phyloP scores from a whole-genome alignment of 2,113 vertebrate species.

The Oryzias celebensis region DNA sequence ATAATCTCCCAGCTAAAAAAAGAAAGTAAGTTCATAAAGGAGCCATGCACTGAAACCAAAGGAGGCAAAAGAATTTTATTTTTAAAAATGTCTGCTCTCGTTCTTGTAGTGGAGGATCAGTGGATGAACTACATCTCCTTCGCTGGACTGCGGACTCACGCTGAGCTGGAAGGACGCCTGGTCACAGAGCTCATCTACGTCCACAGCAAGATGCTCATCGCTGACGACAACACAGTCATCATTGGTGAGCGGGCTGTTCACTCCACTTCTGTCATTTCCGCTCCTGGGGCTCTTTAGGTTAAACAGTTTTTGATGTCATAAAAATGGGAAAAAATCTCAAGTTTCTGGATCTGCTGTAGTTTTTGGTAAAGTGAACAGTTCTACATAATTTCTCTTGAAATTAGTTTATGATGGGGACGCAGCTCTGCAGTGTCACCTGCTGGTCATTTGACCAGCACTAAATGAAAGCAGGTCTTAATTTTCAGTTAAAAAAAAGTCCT shows the following conservation, averaged over 20 bases:
- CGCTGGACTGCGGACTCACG: slow-evolving; percentile 90
- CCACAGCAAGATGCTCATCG: slow-evolving; percentile 97
- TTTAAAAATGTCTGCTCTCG: background rate
- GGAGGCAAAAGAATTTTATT: background rate
- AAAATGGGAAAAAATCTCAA: slow-evolving; percentile 13
- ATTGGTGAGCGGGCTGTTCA: slow-evolving; percentile 82
- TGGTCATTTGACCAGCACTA: slow-evolving; percentile 8
- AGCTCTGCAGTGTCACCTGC: slow-evolving; percentile 44
- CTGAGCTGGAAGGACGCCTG: slow-evolving; percentile 88
- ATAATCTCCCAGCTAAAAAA: slow-evolving; percentile 90
- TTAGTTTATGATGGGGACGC: background rate
- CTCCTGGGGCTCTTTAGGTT: background rate
- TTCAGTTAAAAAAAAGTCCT: too few species aligned
- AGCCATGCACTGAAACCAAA: background rate
- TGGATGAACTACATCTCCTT: slow-evolving; percentile 99
- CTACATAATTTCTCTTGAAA: background rate
- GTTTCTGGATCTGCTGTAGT: slow-evolving; percentile 1
- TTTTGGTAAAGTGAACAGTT: too few species aligned
- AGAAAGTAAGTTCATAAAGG: slow-evolving; percentile 79
- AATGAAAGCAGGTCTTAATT: too few species aligned
- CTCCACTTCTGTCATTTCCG: slow-evolving; percentile 7
- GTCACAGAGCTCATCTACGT: slow-evolving; percentile 97
- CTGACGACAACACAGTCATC: slow-evolving; percentile 94
- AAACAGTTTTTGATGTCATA: slow-evolving; percentile 3
- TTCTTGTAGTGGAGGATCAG: slow-evolving; percentile 86